A percentile compares a stretch with the other conserved stretches of the same genome.
phyloP scores from a whole-genome alignment of 2,113 vertebrate genomes.

The Cavia porcellus region DNA sequence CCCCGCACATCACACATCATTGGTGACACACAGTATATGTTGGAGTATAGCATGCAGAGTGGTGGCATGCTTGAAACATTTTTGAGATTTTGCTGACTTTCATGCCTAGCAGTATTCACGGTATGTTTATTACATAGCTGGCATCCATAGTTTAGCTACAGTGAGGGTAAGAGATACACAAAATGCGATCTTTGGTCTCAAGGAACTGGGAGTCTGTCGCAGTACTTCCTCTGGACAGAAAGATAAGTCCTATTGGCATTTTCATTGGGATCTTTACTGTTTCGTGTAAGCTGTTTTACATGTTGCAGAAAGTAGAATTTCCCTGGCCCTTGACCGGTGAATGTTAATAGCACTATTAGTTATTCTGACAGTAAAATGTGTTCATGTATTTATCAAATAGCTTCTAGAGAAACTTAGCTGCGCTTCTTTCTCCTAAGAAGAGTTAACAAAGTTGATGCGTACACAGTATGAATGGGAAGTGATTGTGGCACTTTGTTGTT shows the following conservation, averaged over 20 bases:
- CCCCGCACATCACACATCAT: too few relatives aligned
- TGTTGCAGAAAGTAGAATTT: not conserved
- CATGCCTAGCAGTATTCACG: not conserved
- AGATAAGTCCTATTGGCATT: not conserved
- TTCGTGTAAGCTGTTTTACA: not conserved
- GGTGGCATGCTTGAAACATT: not conserved
- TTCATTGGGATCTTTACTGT: not conserved
- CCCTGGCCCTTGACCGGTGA: not conserved
- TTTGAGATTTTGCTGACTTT: constrained; percentile 52
- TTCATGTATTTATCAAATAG: not conserved
- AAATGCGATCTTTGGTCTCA: not conserved
- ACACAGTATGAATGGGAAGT: not conserved
- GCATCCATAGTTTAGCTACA: not conserved
- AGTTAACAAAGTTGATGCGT: not conserved
- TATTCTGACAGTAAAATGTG: constrained; percentile 10
- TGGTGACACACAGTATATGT: not conserved
- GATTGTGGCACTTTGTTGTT: not conserved
- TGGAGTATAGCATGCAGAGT: not conserved
- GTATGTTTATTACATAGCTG: not conserved
- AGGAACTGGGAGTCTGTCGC: not conserved
- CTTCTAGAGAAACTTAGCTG: not conserved
- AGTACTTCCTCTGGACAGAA: not conserved
- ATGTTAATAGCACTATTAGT: not conserved
- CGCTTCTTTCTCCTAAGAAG: constrained; percentile 3
- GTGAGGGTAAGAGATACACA: not conserved